Evolutionary conservation across 2,888 invertebrate species (phyloP).

Genomic region (Lamellibrachia columna): DNA sequence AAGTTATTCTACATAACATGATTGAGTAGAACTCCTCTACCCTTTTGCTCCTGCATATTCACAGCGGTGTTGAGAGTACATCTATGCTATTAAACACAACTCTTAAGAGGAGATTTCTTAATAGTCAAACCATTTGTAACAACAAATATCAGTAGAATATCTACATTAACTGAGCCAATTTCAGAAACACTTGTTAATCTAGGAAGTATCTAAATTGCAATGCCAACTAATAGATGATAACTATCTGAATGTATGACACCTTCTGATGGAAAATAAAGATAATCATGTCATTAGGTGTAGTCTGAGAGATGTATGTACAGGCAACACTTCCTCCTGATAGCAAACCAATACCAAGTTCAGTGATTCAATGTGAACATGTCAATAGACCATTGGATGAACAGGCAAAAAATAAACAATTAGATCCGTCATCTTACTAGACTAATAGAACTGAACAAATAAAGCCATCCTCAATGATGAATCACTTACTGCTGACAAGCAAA

Average conservation of each 20-base stretch:
- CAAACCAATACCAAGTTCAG: not conserved
- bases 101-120: not conserved
- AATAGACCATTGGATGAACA: not conserved
- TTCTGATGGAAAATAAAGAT: not conserved
- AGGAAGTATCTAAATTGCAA: not conserved
- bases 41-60: not conserved
- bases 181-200: not conserved
- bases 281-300: not conserved
- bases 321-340: conserved; percentile 8
- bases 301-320: not conserved
- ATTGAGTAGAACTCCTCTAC: too few relatives aligned
- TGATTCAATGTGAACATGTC: not conserved
- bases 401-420: not conserved
- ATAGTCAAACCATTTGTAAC: not conserved
- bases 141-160: not conserved
- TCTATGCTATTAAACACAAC: not conserved
- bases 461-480: not conserved
- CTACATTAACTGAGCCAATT: not conserved
- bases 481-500: not conserved
- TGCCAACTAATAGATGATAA: not conserved
- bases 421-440: not conserved
- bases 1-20: too few relatives aligned
- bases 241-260: conserved; percentile 3
- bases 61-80: not conserved
- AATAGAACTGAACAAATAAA: not conserved